Conservation (phyloP, 35 echinoderm and acorn worm genomes). For the Stichopus chloronotus region DNA sequence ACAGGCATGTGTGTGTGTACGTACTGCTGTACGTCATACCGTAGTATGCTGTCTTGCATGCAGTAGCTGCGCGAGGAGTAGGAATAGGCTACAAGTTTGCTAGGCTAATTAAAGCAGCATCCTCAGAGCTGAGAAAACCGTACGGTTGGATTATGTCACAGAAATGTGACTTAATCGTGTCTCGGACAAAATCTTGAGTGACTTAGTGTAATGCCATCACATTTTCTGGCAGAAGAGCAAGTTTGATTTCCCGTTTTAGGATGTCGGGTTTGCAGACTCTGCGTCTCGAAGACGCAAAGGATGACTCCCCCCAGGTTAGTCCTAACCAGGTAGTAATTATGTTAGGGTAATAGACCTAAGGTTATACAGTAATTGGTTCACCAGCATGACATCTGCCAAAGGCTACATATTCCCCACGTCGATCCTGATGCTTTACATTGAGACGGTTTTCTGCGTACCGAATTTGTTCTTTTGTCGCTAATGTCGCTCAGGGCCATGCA, state of each 20-base stretch:
- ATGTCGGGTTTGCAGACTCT: slow-evolving; percentile 45
- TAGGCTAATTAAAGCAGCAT: background rate
- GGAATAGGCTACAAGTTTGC: background rate
- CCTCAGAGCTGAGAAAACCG: background rate
- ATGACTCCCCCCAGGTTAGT: slow-evolving; percentile 45
- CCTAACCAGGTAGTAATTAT: background rate
- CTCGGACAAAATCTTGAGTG: background rate
- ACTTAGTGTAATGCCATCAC: background rate
- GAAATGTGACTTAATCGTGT: background rate
- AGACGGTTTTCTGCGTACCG: no score
- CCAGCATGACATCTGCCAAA: no score
- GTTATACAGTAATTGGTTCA: background rate
- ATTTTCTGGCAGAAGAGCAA: background rate
- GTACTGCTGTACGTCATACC: no score
- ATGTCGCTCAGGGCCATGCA: no score
- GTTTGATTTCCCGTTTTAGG: background rate
- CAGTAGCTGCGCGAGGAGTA: no score
- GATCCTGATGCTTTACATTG: no score
- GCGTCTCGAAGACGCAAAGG: slow-evolving; percentile 25
- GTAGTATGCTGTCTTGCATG: no score
- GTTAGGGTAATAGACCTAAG: background rate
- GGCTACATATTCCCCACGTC: no score
- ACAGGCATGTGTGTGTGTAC: background rate
- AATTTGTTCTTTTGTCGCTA: no score
- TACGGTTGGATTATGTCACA: background rate